Percentiles rank a stretch among this genome's conserved stretches.
phyloP scores from a whole-genome alignment of 2,113 vertebrate species.

The Tragelaphus scriptus region DNA sequence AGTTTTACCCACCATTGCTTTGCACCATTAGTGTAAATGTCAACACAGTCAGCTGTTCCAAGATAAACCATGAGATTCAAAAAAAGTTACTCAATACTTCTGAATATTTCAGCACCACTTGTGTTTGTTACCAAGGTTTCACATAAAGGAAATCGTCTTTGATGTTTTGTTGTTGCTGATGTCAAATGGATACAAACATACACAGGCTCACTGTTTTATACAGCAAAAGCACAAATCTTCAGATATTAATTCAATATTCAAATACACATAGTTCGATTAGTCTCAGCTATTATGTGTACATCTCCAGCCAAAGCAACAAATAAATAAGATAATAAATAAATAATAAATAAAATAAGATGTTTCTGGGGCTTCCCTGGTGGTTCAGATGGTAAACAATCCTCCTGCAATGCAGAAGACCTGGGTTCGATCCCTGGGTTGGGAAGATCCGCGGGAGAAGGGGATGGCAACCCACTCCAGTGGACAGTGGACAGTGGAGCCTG shows the following conservation, averaged over 20 bases:
- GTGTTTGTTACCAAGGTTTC: constrained; percentile 8
- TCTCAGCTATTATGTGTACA: not conserved
- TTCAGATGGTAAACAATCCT: not conserved
- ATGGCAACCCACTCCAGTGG: not conserved
- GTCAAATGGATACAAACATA: not conserved
- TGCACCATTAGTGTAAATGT: not conserved
- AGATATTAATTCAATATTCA: not conserved
- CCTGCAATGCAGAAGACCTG: not conserved
- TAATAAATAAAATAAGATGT: not conserved
- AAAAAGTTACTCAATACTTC: not conserved
- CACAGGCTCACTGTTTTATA: not conserved
- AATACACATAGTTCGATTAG: not conserved
- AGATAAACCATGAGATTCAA: not conserved
- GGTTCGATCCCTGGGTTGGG: not conserved
- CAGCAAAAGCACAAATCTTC: not conserved
- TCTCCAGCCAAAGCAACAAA: not conserved
- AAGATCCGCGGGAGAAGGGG: not conserved
- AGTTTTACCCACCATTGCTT: not conserved
- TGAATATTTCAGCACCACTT: constrained; percentile 35
- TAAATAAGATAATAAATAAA: not conserved
- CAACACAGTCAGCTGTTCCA: not conserved
- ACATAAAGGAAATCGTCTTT: constrained; percentile 15
- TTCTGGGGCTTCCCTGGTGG: not conserved
- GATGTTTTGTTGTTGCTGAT: not conserved
- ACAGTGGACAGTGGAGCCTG: not conserved